Evolutionary conservation across 2,888 invertebrate species (phyloP).

Genomic region (Gari tellinella): DNA sequence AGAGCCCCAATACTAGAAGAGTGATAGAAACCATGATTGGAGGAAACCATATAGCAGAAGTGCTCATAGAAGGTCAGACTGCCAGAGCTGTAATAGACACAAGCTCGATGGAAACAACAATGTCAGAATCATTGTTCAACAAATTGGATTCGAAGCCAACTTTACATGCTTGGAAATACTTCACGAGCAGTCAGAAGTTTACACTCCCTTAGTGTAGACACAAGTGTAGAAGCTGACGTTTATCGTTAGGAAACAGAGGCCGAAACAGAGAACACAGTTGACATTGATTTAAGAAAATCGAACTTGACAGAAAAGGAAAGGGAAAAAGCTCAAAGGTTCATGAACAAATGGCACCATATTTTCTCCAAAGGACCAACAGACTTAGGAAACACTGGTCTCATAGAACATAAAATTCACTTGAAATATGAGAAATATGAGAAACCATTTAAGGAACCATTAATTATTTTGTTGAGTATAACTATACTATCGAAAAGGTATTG

Average conservation of each 20-base stretch:
- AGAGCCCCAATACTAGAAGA: too few relatives aligned
- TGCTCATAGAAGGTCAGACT: too few relatives aligned
- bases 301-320: conserved; percentile 5
- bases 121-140: too few relatives aligned
- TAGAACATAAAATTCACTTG: conserved; percentile 23
- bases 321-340: neutral
- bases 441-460: conserved; percentile 24
- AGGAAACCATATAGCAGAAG: too few relatives aligned
- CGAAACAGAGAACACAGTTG: neutral
- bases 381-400: conserved; percentile 13
- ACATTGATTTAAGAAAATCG: conserved; percentile 9
- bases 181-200: too few relatives aligned
- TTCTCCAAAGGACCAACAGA: conserved; percentile 22
- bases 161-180: too few relatives aligned
- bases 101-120: too few relatives aligned
- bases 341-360: conserved; percentile 19
- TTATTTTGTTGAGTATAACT: conserved; percentile 10
- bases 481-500: conserved; percentile 18
- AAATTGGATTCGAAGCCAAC: too few relatives aligned
- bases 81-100: too few relatives aligned
- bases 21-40: too few relatives aligned
- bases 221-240: neutral
- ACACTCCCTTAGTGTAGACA: neutral
- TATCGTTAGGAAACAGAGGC: neutral
- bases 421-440: conserved; percentile 8